Conservation (phyloP, 1,140 invertebrate genomes). For the Atta texana region DNA sequence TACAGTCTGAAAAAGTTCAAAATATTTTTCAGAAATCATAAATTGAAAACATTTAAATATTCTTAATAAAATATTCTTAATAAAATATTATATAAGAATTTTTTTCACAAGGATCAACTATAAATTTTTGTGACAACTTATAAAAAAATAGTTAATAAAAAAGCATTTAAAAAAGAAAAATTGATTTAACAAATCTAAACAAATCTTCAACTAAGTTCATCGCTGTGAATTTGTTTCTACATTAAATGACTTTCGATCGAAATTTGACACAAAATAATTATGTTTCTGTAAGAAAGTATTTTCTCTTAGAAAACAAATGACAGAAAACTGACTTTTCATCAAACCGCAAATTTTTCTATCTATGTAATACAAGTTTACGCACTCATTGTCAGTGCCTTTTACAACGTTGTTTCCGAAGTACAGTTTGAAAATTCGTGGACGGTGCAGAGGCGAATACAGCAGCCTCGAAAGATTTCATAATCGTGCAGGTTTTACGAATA, state of each 20-base stretch:
- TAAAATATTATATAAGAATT: too few relatives aligned
- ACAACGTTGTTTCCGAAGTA: conserved; percentile 8
- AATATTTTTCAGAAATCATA: too few relatives aligned
- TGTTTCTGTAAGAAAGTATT: not conserved
- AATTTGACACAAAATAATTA: not conserved
- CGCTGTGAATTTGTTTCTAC: not conserved
- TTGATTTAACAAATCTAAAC: not conserved
- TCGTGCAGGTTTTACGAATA: conserved; percentile 52
- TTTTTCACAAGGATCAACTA: not conserved
- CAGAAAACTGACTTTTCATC: not conserved
- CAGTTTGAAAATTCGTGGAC: not conserved
- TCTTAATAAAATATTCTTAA: too few relatives aligned
- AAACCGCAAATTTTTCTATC: not conserved
- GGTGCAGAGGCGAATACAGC: not conserved
- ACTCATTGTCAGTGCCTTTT: not conserved
- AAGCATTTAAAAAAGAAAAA: not conserved
- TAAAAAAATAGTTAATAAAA: not conserved
- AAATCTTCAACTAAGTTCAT: not conserved
- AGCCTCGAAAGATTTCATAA: conserved; percentile 34
- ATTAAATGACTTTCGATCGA: not conserved
- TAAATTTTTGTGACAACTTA: not conserved
- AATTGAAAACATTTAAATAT: too few relatives aligned
- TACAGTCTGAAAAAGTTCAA: too few relatives aligned
- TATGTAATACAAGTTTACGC: not conserved
- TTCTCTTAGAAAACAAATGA: not conserved